Evolutionary conservation across 2,888 invertebrate species (phyloP).

Genomic region (Sussaba pulchella): DNA sequence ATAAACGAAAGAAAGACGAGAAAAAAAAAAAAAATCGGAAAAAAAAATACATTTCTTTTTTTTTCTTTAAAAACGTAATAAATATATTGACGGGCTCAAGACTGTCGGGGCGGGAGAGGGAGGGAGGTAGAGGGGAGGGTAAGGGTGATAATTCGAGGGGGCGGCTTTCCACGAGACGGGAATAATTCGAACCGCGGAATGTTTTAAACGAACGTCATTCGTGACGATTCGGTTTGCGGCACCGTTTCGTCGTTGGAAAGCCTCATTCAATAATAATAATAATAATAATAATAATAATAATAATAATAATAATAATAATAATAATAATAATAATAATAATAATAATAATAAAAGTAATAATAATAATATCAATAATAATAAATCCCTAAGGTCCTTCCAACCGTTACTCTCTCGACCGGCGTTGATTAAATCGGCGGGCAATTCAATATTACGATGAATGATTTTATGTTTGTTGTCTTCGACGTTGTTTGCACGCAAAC

Average conservation of each 20-base stretch:
- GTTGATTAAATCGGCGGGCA: constrained; percentile 64
- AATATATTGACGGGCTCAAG: constrained; percentile 76
- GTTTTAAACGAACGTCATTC: constrained; percentile 57
- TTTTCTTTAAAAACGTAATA: constrained; percentile 63
- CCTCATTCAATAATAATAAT: constrained; percentile 22
- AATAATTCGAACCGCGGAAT: constrained; percentile 58
- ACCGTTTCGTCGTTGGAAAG: constrained; percentile 44
- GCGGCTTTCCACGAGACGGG: constrained; percentile 8
- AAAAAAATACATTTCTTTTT: constrained; percentile 45
- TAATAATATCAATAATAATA: constrained; percentile 29
- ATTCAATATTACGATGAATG: constrained; percentile 41
- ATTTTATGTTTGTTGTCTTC: constrained; percentile 16
- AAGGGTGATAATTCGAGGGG: not conserved
- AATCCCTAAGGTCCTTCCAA: constrained; percentile 37
- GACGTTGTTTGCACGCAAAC: constrained; percentile 41
- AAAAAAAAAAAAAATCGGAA: constrained; percentile 40
- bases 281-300: not conserved
- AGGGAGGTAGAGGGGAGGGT: constrained; percentile 32
- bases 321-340: constrained; percentile 1
- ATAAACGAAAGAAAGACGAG: constrained; percentile 59
- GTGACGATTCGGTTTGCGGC: constrained; percentile 40
- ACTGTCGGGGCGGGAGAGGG: constrained; percentile 74
- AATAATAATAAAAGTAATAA: too few species aligned
- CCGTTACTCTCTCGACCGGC: constrained; percentile 58
- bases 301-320: constrained; percentile 25